A percentile compares a stretch with the other conserved stretches of the same genome.
Conservation (phyloP, 2,113 vertebrate species). For the Leucopternis melanops region DNA sequence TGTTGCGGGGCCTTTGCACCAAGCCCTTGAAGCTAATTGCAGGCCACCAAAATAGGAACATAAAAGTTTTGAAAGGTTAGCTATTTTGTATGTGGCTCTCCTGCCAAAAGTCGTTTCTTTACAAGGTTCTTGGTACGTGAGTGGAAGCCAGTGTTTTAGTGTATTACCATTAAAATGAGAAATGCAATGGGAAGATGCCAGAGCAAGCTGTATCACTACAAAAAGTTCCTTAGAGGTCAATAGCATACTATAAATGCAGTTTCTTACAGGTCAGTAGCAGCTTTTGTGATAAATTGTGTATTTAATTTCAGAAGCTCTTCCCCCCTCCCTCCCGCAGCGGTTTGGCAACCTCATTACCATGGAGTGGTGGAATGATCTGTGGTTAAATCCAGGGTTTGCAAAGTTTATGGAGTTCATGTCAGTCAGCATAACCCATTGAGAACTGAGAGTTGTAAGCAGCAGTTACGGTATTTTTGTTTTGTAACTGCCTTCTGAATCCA, state of each 20-base stretch:
- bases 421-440: slow-evolving; percentile 75
- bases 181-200: neutral
- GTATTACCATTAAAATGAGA: neutral
- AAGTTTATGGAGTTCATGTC: slow-evolving; percentile 83
- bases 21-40: neutral
- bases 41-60: no score
- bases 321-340: slow-evolving; percentile 59
- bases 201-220: neutral
- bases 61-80: neutral
- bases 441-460: slow-evolving; percentile 77
- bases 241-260: neutral
- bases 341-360: slow-evolving; percentile 85
- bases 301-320: neutral
- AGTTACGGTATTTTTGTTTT: neutral
- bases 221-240: neutral
- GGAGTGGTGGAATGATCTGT: slow-evolving; percentile 86
- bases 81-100: neutral
- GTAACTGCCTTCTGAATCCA: neutral
- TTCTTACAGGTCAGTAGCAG: neutral
- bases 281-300: neutral
- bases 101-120: neutral
- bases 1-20: neutral
- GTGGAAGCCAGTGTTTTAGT: neutral
- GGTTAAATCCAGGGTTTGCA: slow-evolving; percentile 84
- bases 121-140: neutral